Evolutionary conservation across 2,797 vertebrate species (phyloP).

Genomic region (Pagetopsis macropterus): DNA sequence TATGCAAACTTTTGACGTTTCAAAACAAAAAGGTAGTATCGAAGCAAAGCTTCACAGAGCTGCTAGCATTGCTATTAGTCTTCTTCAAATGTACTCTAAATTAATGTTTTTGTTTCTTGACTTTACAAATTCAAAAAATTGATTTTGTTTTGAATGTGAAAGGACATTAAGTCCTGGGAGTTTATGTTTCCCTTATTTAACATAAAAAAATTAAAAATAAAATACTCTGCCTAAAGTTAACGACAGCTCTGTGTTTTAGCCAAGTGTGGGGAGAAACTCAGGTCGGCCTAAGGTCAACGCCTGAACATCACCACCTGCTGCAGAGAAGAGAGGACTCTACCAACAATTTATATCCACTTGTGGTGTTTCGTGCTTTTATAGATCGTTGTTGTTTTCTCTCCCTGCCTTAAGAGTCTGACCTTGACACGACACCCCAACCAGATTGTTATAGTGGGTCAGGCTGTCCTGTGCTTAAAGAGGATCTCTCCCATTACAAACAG

Average conservation of each 20-base stretch:
- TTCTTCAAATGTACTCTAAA: neutral
- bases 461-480: conserved; percentile 58
- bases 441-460: conserved; percentile 61
- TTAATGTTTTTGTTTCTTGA: neutral
- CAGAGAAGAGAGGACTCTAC: conserved; percentile 12
- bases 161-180: neutral
- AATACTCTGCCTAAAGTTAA: conserved; percentile 2
- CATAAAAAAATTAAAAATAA: neutral
- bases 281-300: conserved; percentile 28
- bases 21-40: no score
- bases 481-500: conserved; percentile 64
- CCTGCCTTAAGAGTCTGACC: conserved; percentile 50
- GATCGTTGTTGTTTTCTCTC: conserved; percentile 18
- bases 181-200: neutral
- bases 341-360: conserved; percentile 7
- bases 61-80: neutral
- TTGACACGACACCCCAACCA: conserved; percentile 47
- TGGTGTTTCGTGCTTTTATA: conserved; percentile 37
- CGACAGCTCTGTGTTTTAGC: conserved; percentile 10
- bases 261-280: conserved; percentile 14
- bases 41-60: neutral
- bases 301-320: conserved; percentile 38
- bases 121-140: neutral
- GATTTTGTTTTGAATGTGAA: neutral
- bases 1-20: no score